phyloP scores from a whole-genome alignment of 2,888 invertebrate species.

The Glaucopsyche alexis region DNA sequence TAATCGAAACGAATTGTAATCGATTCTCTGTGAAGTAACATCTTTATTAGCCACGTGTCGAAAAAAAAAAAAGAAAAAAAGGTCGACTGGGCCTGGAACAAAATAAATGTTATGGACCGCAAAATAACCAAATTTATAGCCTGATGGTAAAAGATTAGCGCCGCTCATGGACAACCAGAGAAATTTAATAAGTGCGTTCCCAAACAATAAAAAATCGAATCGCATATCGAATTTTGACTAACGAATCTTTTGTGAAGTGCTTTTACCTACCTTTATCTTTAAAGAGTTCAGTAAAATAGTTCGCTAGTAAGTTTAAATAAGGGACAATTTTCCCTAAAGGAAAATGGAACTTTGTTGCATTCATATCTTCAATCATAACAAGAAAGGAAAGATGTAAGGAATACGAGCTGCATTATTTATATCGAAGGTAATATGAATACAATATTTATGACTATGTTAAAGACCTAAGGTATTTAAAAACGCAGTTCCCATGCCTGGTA shows the following conservation, averaged over 20 bases:
- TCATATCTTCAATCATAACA: background rate
- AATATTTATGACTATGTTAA: slow-evolving; percentile 23
- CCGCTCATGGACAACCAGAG: too few relatives aligned
- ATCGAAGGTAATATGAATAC: slow-evolving; percentile 16
- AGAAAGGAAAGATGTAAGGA: background rate
- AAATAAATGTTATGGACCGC: background rate
- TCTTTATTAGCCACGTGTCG: slow-evolving; percentile 1
- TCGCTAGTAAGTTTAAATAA: too few relatives aligned
- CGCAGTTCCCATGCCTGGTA: slow-evolving; percentile 4
- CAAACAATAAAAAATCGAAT: too few relatives aligned
- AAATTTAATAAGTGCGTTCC: too few relatives aligned
- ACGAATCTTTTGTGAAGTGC: too few relatives aligned
- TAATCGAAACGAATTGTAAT: slow-evolving; percentile 21
- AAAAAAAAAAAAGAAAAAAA: background rate
- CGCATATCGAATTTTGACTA: too few relatives aligned
- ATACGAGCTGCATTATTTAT: background rate
- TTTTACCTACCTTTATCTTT: too few relatives aligned
- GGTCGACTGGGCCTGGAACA: background rate
- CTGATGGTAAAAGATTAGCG: too few relatives aligned
- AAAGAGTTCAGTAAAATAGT: too few relatives aligned
- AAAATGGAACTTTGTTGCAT: background rate
- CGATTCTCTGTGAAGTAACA: background rate
- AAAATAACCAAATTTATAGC: too few relatives aligned
- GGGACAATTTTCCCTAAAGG: background rate
- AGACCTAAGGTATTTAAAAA: slow-evolving; percentile 16